Percentiles rank a stretch among this genome's conserved stretches.
These are phyloP conservation scores for Gnatocerus cornutus DNA, from an alignment of 2,888 invertebrate species.

Conservation along the genomic window DNA sequence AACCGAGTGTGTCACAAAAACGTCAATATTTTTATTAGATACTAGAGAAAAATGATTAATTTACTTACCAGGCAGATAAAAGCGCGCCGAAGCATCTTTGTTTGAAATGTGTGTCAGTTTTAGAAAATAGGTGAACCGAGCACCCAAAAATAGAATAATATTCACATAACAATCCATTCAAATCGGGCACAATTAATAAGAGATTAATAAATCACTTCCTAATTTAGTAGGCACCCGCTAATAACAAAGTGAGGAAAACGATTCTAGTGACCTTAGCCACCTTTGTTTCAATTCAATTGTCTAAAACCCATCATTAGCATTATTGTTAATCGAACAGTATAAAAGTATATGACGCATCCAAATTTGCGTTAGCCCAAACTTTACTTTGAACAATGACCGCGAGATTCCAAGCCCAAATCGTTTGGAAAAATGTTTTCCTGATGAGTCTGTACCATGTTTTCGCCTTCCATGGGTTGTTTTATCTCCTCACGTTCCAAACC, in stretches of 20 bases:
- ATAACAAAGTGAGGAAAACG: background rate
- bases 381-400: background rate
- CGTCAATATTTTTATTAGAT: no score
- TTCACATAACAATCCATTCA: no score
- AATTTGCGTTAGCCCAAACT: background rate
- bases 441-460: constrained; percentile 13
- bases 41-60: no score
- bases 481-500: background rate
- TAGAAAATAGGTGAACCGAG: no score
- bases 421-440: constrained; percentile 21
- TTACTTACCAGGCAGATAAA: no score
- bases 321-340: background rate
- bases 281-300: background rate
- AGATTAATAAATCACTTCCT: no score
- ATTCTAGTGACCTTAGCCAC: background rate
- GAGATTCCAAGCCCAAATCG: background rate
- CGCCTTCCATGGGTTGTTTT: constrained; percentile 25
- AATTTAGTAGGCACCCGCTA: no score
- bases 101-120: no score
- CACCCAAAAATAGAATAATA: no score
- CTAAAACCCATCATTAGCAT: background rate
- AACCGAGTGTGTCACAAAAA: no score
- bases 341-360: background rate
- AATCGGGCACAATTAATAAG: no score
- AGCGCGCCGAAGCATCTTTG: no score